phyloP scores from a whole-genome alignment of 2,113 vertebrate species.

The Muscicapa adusta region DNA sequence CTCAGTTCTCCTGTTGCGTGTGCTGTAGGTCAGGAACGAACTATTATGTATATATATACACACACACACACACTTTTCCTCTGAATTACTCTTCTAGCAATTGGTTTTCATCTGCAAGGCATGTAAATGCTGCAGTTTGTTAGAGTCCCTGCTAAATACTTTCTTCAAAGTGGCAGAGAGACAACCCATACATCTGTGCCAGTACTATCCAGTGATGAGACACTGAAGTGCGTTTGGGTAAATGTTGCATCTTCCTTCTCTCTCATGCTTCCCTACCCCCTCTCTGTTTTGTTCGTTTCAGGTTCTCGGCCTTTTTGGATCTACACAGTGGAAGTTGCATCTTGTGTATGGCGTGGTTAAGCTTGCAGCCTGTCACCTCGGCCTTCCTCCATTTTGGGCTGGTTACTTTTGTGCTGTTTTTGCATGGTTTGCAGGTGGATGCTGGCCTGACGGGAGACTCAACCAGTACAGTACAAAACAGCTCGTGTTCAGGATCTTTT shows the following conservation, averaged over 20 bases:
- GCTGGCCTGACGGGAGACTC: slow-evolving; percentile 82
- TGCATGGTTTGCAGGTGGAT: slow-evolving; percentile 84
- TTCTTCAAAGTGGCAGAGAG: slow-evolving; percentile 66
- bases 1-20: not conserved
- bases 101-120: not conserved
- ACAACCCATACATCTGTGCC: slow-evolving; percentile 36
- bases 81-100: not conserved
- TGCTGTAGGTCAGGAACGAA: not conserved
- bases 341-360: slow-evolving; percentile 96
- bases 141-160: slow-evolving; percentile 7
- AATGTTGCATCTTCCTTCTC: slow-evolving; percentile 31
- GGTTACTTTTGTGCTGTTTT: slow-evolving; percentile 83
- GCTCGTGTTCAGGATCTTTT: slow-evolving; percentile 82
- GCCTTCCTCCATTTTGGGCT: slow-evolving; percentile 94
- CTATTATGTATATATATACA: not conserved
- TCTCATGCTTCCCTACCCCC: slow-evolving; percentile 65
- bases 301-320: slow-evolving; percentile 67
- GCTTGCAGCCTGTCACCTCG: slow-evolving; percentile 84
- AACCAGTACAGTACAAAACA: slow-evolving; percentile 77
- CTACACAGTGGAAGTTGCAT: slow-evolving; percentile 67
- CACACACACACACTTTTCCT: not conserved
- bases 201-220: slow-evolving; percentile 26
- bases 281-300: slow-evolving; percentile 73
- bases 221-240: slow-evolving; percentile 25
- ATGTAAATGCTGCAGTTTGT: slow-evolving; percentile 9